Evolutionary conservation across 2,797 vertebrate genomes (phyloP).

Genomic region (Astyanax mexicanus): DNA sequence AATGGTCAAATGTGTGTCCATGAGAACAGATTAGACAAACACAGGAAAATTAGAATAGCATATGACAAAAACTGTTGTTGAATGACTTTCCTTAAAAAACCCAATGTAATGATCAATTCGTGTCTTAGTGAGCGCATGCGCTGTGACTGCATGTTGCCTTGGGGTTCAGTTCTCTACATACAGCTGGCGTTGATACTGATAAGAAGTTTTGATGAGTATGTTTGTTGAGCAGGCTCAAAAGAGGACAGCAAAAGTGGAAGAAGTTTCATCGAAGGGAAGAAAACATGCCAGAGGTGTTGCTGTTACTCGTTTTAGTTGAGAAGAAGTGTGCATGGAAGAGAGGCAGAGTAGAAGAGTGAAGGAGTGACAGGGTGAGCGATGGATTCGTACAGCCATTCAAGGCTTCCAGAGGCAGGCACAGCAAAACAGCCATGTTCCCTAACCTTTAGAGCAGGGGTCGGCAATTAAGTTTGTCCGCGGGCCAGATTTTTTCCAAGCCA

Average conservation of each 20-base stretch:
- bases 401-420: constrained; percentile 82
- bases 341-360: constrained; percentile 58
- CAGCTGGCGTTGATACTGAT: constrained; percentile 58
- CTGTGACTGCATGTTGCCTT: constrained; percentile 28
- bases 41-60: neutral
- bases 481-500: no score
- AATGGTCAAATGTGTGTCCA: neutral
- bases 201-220: constrained; percentile 55
- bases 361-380: constrained; percentile 70
- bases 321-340: constrained; percentile 70
- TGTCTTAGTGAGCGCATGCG: constrained; percentile 37
- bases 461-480: no score
- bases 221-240: constrained; percentile 71
- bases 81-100: neutral
- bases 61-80: neutral
- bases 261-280: constrained; percentile 66
- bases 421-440: constrained; percentile 73
- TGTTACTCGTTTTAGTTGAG: constrained; percentile 69
- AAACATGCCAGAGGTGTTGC: constrained; percentile 80
- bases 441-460: no score
- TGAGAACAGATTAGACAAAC: constrained; percentile 6
- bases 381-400: constrained; percentile 77
- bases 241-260: constrained; percentile 63
- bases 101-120: constrained; percentile 4
- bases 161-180: constrained; percentile 83